Evolutionary conservation across 2,113 vertebrate species (phyloP).

Genomic region (Amphilophus citrinellus): DNA sequence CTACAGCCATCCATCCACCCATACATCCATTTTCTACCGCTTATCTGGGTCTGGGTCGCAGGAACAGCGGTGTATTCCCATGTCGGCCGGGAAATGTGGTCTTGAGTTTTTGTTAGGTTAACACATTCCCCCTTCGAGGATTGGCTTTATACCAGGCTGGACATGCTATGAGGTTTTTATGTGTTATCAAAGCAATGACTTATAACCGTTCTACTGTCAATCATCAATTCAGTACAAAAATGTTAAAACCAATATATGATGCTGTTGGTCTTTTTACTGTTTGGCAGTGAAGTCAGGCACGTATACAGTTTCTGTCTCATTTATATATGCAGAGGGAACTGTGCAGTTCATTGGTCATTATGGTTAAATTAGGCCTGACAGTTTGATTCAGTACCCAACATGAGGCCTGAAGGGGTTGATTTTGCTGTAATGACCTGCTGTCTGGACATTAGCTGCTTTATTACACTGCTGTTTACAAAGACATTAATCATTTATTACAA

Average conservation of each 20-base stretch:
- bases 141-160: not conserved
- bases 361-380: not conserved
- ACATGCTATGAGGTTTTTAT: not conserved
- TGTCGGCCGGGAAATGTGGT: too few relatives aligned
- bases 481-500: constrained; percentile 1
- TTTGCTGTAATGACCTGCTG: not conserved
- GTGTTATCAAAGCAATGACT: not conserved
- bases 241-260: not conserved
- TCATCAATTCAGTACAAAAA: not conserved
- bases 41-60: too few relatives aligned
- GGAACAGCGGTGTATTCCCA: too few relatives aligned
- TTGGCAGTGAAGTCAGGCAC: not conserved
- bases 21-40: rapidly evolving
- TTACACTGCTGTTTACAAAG: not conserved
- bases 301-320: not conserved
- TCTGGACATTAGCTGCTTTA: not conserved
- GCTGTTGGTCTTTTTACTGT: not conserved
- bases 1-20: not conserved
- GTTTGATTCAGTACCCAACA: not conserved
- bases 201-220: not conserved
- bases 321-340: not conserved
- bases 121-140: rapidly evolving
- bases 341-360: constrained; percentile 3
- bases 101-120: not conserved
- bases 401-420: not conserved